Evolutionary conservation across 2,888 invertebrate genomes (phyloP).

Genomic region (Ophion obscuratus): DNA sequence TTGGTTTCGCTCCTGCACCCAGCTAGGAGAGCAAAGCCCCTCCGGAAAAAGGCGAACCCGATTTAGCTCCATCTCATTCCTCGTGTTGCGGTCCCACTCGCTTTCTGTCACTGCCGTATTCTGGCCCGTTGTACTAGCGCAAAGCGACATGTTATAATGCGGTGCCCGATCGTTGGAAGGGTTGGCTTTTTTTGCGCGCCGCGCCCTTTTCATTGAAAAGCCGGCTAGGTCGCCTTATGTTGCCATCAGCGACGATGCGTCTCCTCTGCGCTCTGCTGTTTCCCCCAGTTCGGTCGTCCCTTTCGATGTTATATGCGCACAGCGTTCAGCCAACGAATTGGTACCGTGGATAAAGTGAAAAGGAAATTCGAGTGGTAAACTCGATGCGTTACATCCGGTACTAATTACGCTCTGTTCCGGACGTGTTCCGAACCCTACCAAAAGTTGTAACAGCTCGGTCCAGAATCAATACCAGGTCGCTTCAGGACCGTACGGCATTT

Average conservation of each 20-base stretch:
- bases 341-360: constrained; percentile 6
- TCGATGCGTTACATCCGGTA: not conserved
- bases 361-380: constrained; percentile 21
- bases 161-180: constrained; percentile 68
- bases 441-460: not conserved
- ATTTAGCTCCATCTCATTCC: constrained; percentile 66
- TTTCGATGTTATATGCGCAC: constrained; percentile 15
- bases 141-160: constrained; percentile 71
- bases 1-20: constrained; percentile 51
- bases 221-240: constrained; percentile 75
- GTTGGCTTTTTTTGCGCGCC: constrained; percentile 69
- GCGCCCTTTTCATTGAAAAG: constrained; percentile 70
- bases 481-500: not conserved
- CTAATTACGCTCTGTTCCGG: not conserved
- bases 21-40: constrained; percentile 68
- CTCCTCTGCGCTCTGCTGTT: constrained; percentile 61
- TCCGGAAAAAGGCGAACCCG: constrained; percentile 76
- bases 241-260: constrained; percentile 55
- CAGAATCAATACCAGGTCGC: not conserved
- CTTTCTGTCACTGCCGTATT: constrained; percentile 56
- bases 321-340: constrained; percentile 13
- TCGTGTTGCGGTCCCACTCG: constrained; percentile 55
- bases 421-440: not conserved
- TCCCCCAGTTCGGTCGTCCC: constrained; percentile 19
- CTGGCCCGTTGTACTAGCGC: constrained; percentile 59